Evolutionary conservation across 2,888 invertebrate species (phyloP).

Genomic region (Yponomeuta cagnagella): DNA sequence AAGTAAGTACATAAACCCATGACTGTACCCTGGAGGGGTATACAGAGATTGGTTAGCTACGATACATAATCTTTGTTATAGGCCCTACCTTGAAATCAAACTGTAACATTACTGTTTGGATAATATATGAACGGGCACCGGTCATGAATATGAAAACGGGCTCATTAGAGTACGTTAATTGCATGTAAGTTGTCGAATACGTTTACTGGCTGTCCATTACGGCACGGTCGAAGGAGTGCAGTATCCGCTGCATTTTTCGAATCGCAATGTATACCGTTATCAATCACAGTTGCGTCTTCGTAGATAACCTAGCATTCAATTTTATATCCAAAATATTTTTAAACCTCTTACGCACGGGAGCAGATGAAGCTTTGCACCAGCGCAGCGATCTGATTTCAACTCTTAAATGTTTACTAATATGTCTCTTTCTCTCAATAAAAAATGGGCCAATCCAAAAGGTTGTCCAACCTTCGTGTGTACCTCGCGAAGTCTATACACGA

Average conservation of each 20-base stretch:
- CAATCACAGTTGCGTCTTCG: not conserved
- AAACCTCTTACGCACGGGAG: no score
- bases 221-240: not conserved
- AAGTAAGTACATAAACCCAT: no score
- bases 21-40: no score
- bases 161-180: not conserved
- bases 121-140: not conserved
- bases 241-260: not conserved
- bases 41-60: no score
- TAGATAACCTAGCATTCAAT: not conserved
- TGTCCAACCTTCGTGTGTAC: no score
- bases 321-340: not conserved
- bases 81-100: not conserved
- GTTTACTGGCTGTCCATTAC: not conserved
- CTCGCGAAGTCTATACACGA: no score
- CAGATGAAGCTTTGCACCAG: no score
- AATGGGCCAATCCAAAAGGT: no score
- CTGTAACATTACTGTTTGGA: not conserved
- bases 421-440: no score
- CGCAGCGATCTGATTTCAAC: no score
- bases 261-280: not conserved
- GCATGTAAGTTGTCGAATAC: not conserved
- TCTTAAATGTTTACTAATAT: no score
- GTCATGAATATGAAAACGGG: not conserved
- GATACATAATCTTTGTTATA: no score